Percentiles rank a stretch among this genome's conserved stretches.
phyloP scores from a whole-genome alignment of 1,140 invertebrate genomes.

The Pseudomyrmex dendroicus region DNA sequence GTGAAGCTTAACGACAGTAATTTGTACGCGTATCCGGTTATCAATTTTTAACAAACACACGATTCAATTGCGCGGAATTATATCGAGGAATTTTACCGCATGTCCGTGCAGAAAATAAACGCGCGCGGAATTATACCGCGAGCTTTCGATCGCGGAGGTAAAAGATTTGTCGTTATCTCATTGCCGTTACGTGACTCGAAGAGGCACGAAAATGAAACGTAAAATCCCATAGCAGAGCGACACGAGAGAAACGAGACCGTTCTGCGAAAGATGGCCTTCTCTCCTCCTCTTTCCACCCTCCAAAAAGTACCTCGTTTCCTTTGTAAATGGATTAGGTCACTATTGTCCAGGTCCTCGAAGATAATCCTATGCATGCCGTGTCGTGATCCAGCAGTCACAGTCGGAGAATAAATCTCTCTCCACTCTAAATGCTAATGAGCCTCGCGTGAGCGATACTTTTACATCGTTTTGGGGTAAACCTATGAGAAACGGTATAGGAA shows the following conservation, averaged over 20 bases:
- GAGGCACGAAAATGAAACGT: slow-evolving; percentile 41
- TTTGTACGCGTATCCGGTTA: slow-evolving; percentile 40
- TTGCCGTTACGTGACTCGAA: slow-evolving; percentile 46
- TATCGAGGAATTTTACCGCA: background rate
- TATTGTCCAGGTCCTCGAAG: slow-evolving; percentile 73
- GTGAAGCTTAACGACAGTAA: slow-evolving; percentile 52
- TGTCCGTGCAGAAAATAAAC: slow-evolving; percentile 45
- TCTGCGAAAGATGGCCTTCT: slow-evolving; percentile 12
- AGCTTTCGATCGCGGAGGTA: slow-evolving; percentile 34
- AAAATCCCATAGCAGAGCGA: background rate
- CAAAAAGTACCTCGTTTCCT: slow-evolving; percentile 67
- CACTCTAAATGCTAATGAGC: slow-evolving; percentile 80
- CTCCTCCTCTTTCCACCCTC: too few species aligned
- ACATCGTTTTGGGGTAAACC: slow-evolving; percentile 68
- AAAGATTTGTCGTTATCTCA: slow-evolving; percentile 57
- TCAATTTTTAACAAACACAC: slow-evolving; percentile 49
- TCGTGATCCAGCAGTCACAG: slow-evolving; percentile 75
- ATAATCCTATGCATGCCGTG: slow-evolving; percentile 78
- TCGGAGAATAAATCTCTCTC: slow-evolving; percentile 75
- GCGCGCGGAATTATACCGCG: slow-evolving; percentile 18
- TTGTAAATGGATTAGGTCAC: slow-evolving; percentile 71
- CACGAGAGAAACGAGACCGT: slow-evolving; percentile 23
- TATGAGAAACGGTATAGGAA: slow-evolving; percentile 58
- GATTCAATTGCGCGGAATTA: slow-evolving; percentile 38
- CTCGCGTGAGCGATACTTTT: slow-evolving; percentile 69